Evolutionary conservation across 2,888 invertebrate genomes (phyloP), one percentile per base, ranked within the genome.

Genomic region (Limnephilus lunatus): DNA sequence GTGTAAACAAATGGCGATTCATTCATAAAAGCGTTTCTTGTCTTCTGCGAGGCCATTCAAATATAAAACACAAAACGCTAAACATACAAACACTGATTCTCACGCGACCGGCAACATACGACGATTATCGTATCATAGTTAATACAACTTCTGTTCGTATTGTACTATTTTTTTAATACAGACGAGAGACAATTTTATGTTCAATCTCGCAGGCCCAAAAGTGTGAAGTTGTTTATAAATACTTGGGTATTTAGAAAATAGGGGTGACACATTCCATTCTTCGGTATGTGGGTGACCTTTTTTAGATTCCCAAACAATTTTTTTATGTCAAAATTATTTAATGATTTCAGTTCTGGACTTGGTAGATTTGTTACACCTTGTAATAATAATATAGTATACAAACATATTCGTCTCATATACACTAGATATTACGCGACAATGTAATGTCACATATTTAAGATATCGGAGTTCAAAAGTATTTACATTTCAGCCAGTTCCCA

Each of bases 21-120:
- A 92, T 92, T 92, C 92, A 92, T 87, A 92, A 92, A 92, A 90
- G 11, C 81, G 86, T 86, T 87, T 86, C 86, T 83, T 90, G 92
- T 90, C 68, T 92, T 90, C 32, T 68, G 80, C 68, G 25, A 68
- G 68, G 68, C 25, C 68, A 68, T 68, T 68, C 25, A 68, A 68
- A 68, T 68, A 68, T 68, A 68, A 68, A 68, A 83, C 32, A 32
- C 15, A 83, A 83, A 83, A 83, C 14, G 31, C 31, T 32, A 83
- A 31, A 83, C 31, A 83, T 32, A 83, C 82, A 82, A 31, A 83
- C 35, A 83, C 83, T 1, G 31, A 83, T 35, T 14, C 32, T 25
- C 35, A 35, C 83, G 35, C 68, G 68, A 68, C n/a, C 68, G 68
- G 68, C 83, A 39, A 32, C 35, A 68, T 68, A 68, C 19, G 4